These are phyloP conservation scores for Anthrax anthrax DNA, from an alignment of 2,888 invertebrate species.

Conservation along the genomic window DNA sequence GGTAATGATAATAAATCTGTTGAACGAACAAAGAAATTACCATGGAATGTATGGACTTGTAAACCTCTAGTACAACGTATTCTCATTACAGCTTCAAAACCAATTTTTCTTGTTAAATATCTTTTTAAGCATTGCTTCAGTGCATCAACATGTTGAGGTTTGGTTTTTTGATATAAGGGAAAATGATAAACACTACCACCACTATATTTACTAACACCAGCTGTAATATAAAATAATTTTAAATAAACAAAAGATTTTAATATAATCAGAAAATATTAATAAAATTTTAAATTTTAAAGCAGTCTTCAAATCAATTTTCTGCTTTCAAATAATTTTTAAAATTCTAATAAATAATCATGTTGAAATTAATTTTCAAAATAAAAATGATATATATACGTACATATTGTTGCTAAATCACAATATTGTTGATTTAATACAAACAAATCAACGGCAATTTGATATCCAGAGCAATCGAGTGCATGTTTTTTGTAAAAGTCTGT, in stretches of 20 bases:
- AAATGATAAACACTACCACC: constrained; percentile 88
- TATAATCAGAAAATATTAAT: too few species aligned
- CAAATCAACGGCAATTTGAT: constrained; percentile 90
- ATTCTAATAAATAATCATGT: background rate
- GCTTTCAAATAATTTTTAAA: background rate
- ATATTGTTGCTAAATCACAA: constrained; percentile 80
- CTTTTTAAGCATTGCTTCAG: constrained; percentile 66
- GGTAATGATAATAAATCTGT: constrained; percentile 91
- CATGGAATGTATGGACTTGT: constrained; percentile 95
- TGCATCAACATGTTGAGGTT: constrained; percentile 53
- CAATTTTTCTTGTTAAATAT: constrained; percentile 91
- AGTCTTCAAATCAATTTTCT: background rate
- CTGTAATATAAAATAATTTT: constrained; percentile 31
- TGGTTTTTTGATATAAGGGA: constrained; percentile 66
- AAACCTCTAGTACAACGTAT: constrained; percentile 88
- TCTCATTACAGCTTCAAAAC: constrained; percentile 97
- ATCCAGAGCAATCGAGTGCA: constrained; percentile 91
- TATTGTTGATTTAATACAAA: constrained; percentile 89
- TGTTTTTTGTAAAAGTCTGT: constrained; percentile 96
- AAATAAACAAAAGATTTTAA: too few species aligned
- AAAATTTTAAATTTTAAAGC: constrained; percentile 4
- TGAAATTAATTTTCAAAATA: too few species aligned
- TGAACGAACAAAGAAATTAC: constrained; percentile 97
- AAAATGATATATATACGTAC: too few species aligned
- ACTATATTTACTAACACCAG: constrained; percentile 88